phyloP scores from a whole-genome alignment of 2,888 invertebrate genomes.

The Phania funesta region DNA sequence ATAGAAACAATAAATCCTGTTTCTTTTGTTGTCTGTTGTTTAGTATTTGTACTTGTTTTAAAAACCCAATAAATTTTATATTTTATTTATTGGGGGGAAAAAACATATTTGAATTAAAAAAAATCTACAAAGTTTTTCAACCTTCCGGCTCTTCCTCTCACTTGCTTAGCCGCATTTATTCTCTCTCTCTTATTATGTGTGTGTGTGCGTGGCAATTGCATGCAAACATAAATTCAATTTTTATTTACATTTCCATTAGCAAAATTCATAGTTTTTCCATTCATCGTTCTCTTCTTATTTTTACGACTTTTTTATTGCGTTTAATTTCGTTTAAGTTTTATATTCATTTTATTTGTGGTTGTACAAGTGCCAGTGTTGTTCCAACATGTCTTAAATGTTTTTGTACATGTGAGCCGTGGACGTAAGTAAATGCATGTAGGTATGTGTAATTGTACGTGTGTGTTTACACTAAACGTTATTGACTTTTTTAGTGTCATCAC shows the following conservation, averaged over 20 bases:
- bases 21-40: background rate
- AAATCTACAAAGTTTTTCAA: background rate
- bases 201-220: background rate
- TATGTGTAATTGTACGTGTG: background rate
- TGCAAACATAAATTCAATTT: constrained; percentile 49
- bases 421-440: background rate
- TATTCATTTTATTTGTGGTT: constrained; percentile 38
- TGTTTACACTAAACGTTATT: constrained; percentile 63
- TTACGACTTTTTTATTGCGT: constrained; percentile 33
- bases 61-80: constrained; percentile 37
- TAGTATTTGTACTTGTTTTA: constrained; percentile 6
- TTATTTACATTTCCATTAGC: constrained; percentile 56
- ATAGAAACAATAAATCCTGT: background rate
- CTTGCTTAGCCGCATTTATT: background rate
- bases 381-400: constrained; percentile 17
- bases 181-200: background rate
- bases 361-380: constrained; percentile 33
- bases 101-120: background rate
- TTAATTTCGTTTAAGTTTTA: constrained; percentile 31
- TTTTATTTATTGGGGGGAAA: constrained; percentile 33
- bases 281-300: background rate
- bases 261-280: constrained; percentile 19
- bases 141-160: background rate
- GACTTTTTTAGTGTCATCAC: constrained; percentile 68
- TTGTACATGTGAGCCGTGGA: background rate